These are phyloP conservation scores for Pseudomugil gertrudae DNA, from an alignment of 2,797 vertebrate species.

Conservation along the genomic window DNA sequence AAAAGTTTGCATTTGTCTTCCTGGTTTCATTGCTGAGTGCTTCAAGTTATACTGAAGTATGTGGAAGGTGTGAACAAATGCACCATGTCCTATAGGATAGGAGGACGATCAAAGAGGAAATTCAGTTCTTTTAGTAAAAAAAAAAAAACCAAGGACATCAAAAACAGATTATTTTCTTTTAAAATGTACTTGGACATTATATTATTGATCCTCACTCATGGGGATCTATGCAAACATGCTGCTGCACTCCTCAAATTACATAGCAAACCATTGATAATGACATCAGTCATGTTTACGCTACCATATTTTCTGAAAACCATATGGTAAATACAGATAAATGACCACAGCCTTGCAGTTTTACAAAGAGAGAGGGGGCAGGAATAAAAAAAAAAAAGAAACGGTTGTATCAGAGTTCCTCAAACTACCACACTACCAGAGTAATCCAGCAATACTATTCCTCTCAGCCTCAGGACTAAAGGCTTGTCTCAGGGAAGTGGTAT, in stretches of 20 bases:
- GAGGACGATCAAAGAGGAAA: slow-evolving; percentile 35
- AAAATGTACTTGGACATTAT: slow-evolving; percentile 34
- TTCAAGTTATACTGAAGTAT: slow-evolving; percentile 31
- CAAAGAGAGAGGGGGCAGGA: slow-evolving; percentile 33
- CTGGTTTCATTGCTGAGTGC: slow-evolving; percentile 42
- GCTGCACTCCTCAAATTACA: slow-evolving; percentile 33
- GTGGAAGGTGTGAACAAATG: slow-evolving; percentile 45
- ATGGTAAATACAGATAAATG: slow-evolving; percentile 71
- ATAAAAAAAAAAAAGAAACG: slow-evolving; percentile 46
- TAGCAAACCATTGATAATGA: slow-evolving; percentile 59
- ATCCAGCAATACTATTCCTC: slow-evolving; percentile 42
- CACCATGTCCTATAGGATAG: slow-evolving; percentile 63
- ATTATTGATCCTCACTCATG: slow-evolving; percentile 32
- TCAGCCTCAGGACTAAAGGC: slow-evolving; percentile 55
- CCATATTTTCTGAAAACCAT: slow-evolving; percentile 54
- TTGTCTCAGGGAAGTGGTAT: slow-evolving; percentile 37
- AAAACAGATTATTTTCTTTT: slow-evolving; percentile 48
- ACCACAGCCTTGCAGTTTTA: slow-evolving; percentile 35
- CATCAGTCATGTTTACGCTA: slow-evolving; percentile 57
- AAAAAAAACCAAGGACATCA: slow-evolving; percentile 38
- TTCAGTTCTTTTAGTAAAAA: too few relatives aligned
- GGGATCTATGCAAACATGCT: slow-evolving; percentile 45
- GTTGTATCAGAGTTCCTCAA: slow-evolving; percentile 34
- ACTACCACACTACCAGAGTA: slow-evolving; percentile 27
- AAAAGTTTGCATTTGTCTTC: slow-evolving; percentile 63